Percentiles rank a stretch among this genome's conserved stretches.
These are phyloP conservation scores for Galbula dea DNA, from an alignment of 2,113 vertebrate genomes.

Conservation along the genomic window DNA sequence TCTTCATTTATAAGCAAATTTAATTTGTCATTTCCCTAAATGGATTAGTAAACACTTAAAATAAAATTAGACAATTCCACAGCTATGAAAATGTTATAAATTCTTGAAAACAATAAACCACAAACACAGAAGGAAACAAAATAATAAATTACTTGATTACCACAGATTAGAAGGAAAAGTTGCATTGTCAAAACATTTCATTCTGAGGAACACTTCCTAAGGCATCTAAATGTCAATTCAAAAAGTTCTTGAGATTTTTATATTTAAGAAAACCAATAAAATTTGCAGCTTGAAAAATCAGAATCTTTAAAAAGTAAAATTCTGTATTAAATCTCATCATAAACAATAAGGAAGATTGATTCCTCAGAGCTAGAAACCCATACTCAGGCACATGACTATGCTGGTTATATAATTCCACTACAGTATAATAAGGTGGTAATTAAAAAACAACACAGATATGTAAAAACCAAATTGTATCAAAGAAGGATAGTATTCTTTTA, in stretches of 20 bases:
- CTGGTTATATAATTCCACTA: background rate
- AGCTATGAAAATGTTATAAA: background rate
- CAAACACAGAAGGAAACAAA: background rate
- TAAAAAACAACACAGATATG: background rate
- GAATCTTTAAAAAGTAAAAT: background rate
- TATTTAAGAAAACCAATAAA: too few relatives aligned
- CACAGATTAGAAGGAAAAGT: fast-evolving
- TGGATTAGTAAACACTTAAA: background rate
- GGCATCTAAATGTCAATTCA: background rate
- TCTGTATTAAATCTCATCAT: background rate
- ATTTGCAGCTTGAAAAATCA: background rate
- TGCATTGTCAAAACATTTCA: background rate
- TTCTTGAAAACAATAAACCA: background rate
- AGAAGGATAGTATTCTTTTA: background rate
- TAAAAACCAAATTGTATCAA: background rate
- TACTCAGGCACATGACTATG: background rate
- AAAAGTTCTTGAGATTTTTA: background rate
- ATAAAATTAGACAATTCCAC: background rate
- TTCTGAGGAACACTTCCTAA: background rate
- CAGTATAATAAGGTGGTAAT: background rate
- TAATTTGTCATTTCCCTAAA: background rate
- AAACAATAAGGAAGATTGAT: background rate
- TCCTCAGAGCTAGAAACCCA: background rate
- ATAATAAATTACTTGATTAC: background rate
- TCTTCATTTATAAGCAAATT: background rate